Evolutionary conservation across 2,888 invertebrate genomes (phyloP).

Genomic region (Leuctra nigra): DNA sequence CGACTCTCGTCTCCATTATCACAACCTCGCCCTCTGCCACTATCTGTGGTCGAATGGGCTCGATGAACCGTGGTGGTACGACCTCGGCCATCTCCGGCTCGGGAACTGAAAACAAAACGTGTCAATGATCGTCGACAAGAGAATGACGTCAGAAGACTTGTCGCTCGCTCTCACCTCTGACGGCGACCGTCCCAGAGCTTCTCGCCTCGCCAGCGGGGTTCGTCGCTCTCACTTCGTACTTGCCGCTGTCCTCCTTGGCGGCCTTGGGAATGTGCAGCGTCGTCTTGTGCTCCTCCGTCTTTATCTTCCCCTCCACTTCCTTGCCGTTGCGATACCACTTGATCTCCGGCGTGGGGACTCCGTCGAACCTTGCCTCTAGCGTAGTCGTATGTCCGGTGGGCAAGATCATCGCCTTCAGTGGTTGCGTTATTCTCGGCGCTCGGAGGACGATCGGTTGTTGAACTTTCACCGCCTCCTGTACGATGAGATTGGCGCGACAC

Average conservation of each 20-base stretch:
- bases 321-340: slow-evolving; percentile 83
- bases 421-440: slow-evolving; percentile 69
- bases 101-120: slow-evolving; percentile 26
- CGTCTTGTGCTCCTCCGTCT: slow-evolving; percentile 54
- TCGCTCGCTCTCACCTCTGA: slow-evolving; percentile 46
- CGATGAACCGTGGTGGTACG: slow-evolving; percentile 64
- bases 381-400: slow-evolving; percentile 61
- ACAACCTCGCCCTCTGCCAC: slow-evolving; percentile 68
- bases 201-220: slow-evolving; percentile 71
- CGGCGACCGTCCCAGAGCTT: slow-evolving; percentile 74
- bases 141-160: too few species aligned
- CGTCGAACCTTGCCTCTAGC: slow-evolving; percentile 65
- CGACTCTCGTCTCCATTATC: slow-evolving; percentile 69
- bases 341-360: slow-evolving; percentile 62
- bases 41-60: slow-evolving; percentile 61
- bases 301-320: slow-evolving; percentile 58
- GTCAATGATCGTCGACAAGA: background rate
- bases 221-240: slow-evolving; percentile 79
- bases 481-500: slow-evolving; percentile 64
- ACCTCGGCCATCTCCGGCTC: slow-evolving; percentile 45
- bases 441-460: slow-evolving; percentile 47
- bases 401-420: slow-evolving; percentile 67
- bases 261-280: slow-evolving; percentile 58
- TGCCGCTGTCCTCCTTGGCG: slow-evolving; percentile 71
- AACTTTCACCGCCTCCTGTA: slow-evolving; percentile 41